phyloP scores from a whole-genome alignment of 2,113 vertebrate species.

The Trachemys scripta region DNA sequence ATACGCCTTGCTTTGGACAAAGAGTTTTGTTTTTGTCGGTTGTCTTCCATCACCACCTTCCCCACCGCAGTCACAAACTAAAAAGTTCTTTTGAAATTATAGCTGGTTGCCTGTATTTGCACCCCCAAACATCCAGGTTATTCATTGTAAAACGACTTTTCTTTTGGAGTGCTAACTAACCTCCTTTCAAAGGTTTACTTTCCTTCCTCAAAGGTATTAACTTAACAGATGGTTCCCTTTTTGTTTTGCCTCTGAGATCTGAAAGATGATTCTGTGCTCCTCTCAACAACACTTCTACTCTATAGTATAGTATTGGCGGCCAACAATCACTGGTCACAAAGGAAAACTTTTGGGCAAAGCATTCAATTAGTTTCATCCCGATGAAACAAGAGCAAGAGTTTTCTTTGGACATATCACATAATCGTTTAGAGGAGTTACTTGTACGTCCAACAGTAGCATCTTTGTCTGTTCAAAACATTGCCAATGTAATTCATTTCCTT shows the following conservation, averaged over 20 bases:
- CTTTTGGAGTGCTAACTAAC: background rate
- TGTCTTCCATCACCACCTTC: background rate
- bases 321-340: background rate
- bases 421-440: background rate
- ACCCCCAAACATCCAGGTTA: background rate
- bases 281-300: background rate
- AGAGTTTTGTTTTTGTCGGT: background rate
- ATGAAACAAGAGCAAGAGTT: background rate
- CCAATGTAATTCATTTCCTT: slow-evolving; percentile 43
- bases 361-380: background rate
- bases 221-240: background rate
- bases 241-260: background rate
- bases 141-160: background rate
- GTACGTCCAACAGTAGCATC: background rate
- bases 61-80: background rate
- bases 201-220: background rate
- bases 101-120: background rate
- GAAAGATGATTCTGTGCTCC: background rate
- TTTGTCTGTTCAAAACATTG: slow-evolving; percentile 15
- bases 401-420: background rate
- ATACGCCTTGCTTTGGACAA: background rate
- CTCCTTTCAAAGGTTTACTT: background rate
- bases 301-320: background rate
- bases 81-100: background rate
- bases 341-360: background rate